Evolutionary conservation across 2,888 invertebrate genomes (phyloP).

Genomic region (Dolichopus griseipennis): DNA sequence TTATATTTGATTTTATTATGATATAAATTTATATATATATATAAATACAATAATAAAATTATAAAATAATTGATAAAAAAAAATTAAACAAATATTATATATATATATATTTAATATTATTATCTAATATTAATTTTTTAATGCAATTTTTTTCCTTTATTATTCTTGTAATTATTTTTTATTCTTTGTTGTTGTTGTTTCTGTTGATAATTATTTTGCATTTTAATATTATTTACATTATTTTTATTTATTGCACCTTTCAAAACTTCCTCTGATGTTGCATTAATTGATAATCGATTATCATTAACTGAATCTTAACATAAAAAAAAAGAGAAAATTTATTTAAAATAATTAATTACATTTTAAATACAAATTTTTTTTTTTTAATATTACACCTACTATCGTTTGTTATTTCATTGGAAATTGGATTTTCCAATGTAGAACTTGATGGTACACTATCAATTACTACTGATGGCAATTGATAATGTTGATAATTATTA

Average conservation of each 20-base stretch:
- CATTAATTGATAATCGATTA: too few species aligned
- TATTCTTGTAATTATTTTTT: not conserved
- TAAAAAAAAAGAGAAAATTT: too few species aligned
- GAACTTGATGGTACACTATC: not conserved
- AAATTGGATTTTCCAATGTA: not conserved
- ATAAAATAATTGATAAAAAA: too few species aligned
- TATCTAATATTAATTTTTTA: not conserved
- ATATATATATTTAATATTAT: too few species aligned
- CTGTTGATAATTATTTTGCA: not conserved
- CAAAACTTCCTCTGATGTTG: too few species aligned
- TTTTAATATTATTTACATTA: not conserved
- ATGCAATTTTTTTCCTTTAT: not conserved
- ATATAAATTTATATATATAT: too few species aligned
- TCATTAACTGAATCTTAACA: too few species aligned
- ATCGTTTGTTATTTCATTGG: not conserved
- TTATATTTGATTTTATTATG: too few species aligned
- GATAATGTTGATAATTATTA: not conserved
- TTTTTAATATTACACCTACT: not conserved
- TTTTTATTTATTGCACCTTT: not conserved
- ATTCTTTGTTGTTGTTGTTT: not conserved
- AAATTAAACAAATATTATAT: too few species aligned
- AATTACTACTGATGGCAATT: not conserved
- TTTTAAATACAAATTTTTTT: too few species aligned
- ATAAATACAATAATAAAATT: too few species aligned
- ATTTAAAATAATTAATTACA: too few species aligned